A percentile compares a stretch with the other conserved stretches of the same genome.
These are phyloP conservation scores for Drosophila littoralis DNA, from an alignment of 1,140 invertebrate species.

Conservation along the genomic window DNA sequence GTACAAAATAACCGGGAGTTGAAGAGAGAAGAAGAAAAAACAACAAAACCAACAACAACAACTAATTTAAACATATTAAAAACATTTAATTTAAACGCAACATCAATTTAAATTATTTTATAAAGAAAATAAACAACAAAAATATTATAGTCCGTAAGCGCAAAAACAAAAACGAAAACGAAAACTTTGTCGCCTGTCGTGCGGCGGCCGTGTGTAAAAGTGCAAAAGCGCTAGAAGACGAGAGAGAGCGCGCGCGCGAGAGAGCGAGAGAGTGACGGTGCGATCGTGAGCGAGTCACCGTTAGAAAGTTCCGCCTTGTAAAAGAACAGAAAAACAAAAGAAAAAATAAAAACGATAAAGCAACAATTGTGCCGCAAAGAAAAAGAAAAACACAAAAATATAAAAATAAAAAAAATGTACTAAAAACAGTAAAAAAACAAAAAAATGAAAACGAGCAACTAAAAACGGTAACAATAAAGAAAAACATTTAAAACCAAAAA, in stretches of 20 bases:
- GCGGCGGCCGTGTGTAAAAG: conserved; percentile 31
- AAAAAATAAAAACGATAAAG: conserved; percentile 67
- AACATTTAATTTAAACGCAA: conserved; percentile 81
- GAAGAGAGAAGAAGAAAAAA: conserved; percentile 69
- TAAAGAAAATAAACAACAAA: conserved; percentile 54
- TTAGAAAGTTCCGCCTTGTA: conserved; percentile 43
- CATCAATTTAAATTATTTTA: conserved; percentile 79
- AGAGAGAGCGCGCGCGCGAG: conserved; percentile 3
- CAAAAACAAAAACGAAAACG: conserved; percentile 30
- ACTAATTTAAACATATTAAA: conserved; percentile 74
- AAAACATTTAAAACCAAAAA: conserved; percentile 83
- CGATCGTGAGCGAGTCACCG: conserved; percentile 28
- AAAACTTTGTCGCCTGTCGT: conserved; percentile 28
- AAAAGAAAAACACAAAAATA: conserved; percentile 42
- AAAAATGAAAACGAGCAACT: conserved; percentile 59
- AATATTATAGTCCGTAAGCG: conserved; percentile 56
- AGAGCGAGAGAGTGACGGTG: conserved; percentile 15
- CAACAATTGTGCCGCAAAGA: conserved; percentile 79
- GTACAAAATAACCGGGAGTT: conserved; percentile 84
- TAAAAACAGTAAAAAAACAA: conserved; percentile 38
- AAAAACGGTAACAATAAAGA: conserved; percentile 77
- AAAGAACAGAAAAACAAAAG: conserved; percentile 16
- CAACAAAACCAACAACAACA: conserved; percentile 62
- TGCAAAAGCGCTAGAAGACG: conserved; percentile 26
- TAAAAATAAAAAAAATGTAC: conserved; percentile 41